phyloP scores from a whole-genome alignment of 1,140 invertebrate genomes.

The Polyergus mexicanus region DNA sequence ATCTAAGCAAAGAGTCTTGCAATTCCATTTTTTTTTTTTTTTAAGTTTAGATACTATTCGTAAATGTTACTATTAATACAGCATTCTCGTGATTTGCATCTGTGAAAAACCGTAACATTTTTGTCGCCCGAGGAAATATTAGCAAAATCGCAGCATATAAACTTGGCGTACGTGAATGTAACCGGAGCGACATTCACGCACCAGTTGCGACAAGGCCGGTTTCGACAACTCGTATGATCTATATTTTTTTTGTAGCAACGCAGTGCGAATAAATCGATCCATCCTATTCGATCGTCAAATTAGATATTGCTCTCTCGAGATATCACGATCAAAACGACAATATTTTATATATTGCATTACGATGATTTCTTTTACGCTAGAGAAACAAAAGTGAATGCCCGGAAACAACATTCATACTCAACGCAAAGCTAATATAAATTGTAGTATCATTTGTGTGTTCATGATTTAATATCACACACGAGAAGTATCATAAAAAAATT shows the following conservation, averaged over 20 bases:
- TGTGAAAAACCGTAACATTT: background rate
- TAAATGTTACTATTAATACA: background rate
- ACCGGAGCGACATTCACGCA: slow-evolving; percentile 76
- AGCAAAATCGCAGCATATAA: background rate
- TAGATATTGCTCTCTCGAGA: slow-evolving; percentile 8
- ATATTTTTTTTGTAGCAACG: background rate
- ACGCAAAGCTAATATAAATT: background rate
- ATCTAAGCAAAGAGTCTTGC: background rate
- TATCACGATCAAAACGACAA: background rate
- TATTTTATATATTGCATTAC: background rate
- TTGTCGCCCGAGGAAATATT: background rate
- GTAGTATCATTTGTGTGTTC: too few relatives aligned
- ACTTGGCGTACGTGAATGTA: background rate
- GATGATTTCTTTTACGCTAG: background rate
- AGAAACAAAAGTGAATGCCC: slow-evolving; percentile 20
- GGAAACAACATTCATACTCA: background rate
- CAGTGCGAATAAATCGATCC: background rate
- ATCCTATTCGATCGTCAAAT: slow-evolving; percentile 6
- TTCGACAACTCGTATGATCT: slow-evolving; percentile 30
- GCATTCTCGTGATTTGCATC: too few relatives aligned
- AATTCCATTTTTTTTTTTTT: too few relatives aligned
- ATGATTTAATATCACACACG: background rate
- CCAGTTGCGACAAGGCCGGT: slow-evolving; percentile 75
- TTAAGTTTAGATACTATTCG: background rate
- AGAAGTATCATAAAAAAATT: background rate